These are phyloP conservation scores for Eledone cirrhosa DNA, from an alignment of 2,888 invertebrate genomes.

Conservation along the genomic window DNA sequence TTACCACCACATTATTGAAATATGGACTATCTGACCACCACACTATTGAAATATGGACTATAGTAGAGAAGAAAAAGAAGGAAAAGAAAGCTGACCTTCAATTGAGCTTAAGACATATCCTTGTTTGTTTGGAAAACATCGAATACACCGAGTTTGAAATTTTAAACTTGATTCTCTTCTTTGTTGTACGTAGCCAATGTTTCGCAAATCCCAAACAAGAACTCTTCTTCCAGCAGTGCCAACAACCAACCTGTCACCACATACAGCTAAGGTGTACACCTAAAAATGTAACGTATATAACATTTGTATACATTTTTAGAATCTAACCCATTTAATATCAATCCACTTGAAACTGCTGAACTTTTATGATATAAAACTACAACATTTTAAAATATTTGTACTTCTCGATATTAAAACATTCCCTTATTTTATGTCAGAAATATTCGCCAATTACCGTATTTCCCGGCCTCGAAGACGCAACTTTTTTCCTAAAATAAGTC, in stretches of 20 bases:
- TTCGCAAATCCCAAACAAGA: constrained; percentile 95
- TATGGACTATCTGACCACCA: too few species aligned
- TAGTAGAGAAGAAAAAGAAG: neutral
- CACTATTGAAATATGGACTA: neutral
- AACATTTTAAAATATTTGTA: too few species aligned
- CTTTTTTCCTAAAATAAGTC: too few species aligned
- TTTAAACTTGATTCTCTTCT: constrained; percentile 95
- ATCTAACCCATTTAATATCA: too few species aligned
- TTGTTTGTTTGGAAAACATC: constrained; percentile 70
- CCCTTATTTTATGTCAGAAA: too few species aligned
- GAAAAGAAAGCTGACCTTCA: constrained; percentile 73
- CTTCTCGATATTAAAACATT: too few species aligned
- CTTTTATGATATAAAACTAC: too few species aligned
- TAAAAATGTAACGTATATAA: constrained; percentile 59
- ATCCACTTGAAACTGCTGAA: too few species aligned
- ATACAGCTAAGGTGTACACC: constrained; percentile 93
- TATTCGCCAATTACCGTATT: too few species aligned
- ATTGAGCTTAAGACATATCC: constrained; percentile 98
- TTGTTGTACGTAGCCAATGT: constrained; percentile 88
- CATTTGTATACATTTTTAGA: too few species aligned
- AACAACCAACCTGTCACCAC: constrained; percentile 94
- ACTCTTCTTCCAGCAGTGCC: constrained; percentile 95
- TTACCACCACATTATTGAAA: too few species aligned
- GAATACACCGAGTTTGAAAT: constrained; percentile 94
- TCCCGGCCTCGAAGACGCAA: too few species aligned